Conservation (phyloP, 2,888 invertebrate species). For the Brenthis hecate region DNA sequence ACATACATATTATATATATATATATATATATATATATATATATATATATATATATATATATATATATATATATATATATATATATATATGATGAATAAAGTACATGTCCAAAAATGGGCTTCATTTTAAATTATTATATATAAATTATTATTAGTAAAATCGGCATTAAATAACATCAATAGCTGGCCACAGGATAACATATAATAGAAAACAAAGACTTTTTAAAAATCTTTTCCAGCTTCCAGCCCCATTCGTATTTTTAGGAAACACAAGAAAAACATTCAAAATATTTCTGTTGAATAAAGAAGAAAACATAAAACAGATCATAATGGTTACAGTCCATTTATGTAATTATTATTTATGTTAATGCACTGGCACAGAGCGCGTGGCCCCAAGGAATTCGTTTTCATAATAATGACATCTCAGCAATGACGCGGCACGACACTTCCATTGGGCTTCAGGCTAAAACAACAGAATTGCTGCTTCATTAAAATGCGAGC, state of each 20-base stretch:
- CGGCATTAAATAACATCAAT: no score
- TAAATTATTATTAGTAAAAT: no score
- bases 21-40: no score
- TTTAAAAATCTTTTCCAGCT: no score
- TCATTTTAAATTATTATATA: no score
- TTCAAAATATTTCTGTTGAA: constrained; percentile 7
- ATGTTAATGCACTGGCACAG: constrained; percentile 20
- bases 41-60: no score
- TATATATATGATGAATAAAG: no score
- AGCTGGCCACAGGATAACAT: no score
- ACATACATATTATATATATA: no score
- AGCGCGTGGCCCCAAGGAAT: constrained; percentile 19
- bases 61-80: no score
- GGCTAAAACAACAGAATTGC: constrained; percentile 20
- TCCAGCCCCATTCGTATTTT: background rate
- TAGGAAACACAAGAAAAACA: background rate
- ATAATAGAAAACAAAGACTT: no score
- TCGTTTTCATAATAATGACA: constrained; percentile 29
- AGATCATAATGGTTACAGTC: constrained; percentile 15
- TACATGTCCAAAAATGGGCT: no score
- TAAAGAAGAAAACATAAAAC: constrained; percentile 6
- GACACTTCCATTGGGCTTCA: constrained; percentile 22
- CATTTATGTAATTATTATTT: constrained; percentile 29
- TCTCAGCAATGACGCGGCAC: constrained; percentile 24
- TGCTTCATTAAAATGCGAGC: constrained; percentile 29